These are phyloP conservation scores for Oreochromis mossambicus DNA, from an alignment of 2,797 vertebrate species.

Conservation along the genomic window DNA sequence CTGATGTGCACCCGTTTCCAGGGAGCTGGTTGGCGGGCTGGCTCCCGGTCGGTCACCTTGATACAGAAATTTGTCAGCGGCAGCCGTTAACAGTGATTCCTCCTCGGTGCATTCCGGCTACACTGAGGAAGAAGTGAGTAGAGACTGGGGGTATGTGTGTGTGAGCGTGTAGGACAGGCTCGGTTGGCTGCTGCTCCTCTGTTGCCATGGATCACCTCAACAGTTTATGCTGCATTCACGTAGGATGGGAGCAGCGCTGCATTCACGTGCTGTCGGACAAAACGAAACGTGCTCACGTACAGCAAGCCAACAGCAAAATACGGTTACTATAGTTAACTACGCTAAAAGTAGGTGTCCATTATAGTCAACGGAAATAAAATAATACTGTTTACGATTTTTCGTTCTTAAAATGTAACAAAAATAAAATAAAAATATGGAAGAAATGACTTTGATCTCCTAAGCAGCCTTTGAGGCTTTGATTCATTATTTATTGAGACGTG, in stretches of 20 bases:
- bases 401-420: not conserved
- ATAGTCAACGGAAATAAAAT: not conserved
- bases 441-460: not conserved
- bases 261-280: slow-evolving; percentile 45
- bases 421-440: not conserved
- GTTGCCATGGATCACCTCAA: slow-evolving; percentile 85
- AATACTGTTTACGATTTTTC: not conserved
- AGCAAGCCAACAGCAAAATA: not conserved
- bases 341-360: not conserved
- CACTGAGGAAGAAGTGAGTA: not conserved
- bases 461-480: not conserved
- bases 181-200: slow-evolving; percentile 65
- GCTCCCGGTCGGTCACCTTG: slow-evolving; percentile 63
- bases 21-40: not conserved
- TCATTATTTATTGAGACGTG: not conserved
- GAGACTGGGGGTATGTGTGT: not conserved
- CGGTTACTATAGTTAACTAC: not conserved
- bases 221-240: slow-evolving; percentile 69
- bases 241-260: slow-evolving; percentile 51
- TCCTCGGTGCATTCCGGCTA: slow-evolving; percentile 27
- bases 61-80: slow-evolving; percentile 17
- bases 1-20: slow-evolving; percentile 17
- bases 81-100: slow-evolving; percentile 10
- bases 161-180: slow-evolving; percentile 9
- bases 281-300: not conserved